These are phyloP conservation scores for Syngnathus rostellatus DNA, from an alignment of 2,797 vertebrate genomes.

Conservation along the genomic window DNA sequence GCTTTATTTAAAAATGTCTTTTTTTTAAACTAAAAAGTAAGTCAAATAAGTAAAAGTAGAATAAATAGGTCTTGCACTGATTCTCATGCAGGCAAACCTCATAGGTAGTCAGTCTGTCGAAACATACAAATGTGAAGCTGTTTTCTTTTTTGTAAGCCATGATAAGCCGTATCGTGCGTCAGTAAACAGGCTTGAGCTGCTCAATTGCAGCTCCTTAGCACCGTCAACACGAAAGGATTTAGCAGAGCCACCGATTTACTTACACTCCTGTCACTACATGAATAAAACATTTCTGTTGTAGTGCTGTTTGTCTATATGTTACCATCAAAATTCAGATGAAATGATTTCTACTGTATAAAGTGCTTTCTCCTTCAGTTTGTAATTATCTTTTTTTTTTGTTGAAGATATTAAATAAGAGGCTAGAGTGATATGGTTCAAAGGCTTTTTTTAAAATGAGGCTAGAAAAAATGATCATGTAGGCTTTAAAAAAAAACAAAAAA, in stretches of 20 bases:
- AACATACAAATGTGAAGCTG: not conserved
- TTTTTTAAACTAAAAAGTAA: no score
- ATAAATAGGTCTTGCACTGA: not conserved
- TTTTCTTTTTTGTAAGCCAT: not conserved
- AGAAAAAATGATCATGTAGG: no score
- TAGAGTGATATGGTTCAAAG: no score
- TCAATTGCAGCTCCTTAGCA: not conserved
- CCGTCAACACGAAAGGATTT: not conserved
- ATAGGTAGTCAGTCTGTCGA: not conserved
- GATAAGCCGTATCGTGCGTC: constrained; percentile 1
- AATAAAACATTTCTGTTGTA: not conserved
- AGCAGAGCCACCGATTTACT: not conserved
- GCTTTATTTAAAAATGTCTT: no score
- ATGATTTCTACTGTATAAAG: not conserved
- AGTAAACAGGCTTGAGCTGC: not conserved
- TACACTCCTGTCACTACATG: not conserved
- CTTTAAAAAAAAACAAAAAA: no score
- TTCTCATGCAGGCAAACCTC: not conserved
- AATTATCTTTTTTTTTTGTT: no score
- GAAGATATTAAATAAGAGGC: no score
- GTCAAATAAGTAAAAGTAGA: no score
- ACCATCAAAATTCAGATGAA: not conserved
- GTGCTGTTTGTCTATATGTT: not conserved
- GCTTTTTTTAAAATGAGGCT: no score
- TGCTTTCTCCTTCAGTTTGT: not conserved